Evolutionary conservation across 2,888 invertebrate species (phyloP).

Genomic region (Calliphora vomitoria): DNA sequence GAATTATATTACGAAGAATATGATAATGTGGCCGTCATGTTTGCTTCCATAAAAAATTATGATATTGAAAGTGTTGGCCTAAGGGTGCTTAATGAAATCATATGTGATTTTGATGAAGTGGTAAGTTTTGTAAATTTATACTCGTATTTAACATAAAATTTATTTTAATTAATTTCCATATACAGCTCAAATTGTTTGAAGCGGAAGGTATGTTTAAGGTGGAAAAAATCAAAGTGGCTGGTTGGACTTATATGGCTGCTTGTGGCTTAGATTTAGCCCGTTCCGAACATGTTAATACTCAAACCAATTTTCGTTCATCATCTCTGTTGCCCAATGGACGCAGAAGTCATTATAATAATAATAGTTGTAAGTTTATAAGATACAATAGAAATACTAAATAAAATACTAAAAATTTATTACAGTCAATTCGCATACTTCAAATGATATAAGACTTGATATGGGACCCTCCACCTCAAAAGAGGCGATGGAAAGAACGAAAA

Average conservation of each 20-base stretch:
- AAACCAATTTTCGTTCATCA: constrained; percentile 79
- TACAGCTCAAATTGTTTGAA: constrained; percentile 81
- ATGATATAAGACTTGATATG: constrained; percentile 50
- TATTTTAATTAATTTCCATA: neutral
- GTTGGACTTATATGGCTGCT: constrained; percentile 99
- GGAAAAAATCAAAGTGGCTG: constrained; percentile 98
- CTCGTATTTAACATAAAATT: neutral
- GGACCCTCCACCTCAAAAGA: constrained; percentile 67
- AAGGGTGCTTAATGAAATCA: constrained; percentile 93
- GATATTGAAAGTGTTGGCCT: constrained; percentile 88
- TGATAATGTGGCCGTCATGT: constrained; percentile 96
- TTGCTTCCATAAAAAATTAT: constrained; percentile 95
- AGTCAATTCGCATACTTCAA: constrained; percentile 40
- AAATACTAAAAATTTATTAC: neutral
- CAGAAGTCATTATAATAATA: constrained; percentile 78
- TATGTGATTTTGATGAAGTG: constrained; percentile 94
- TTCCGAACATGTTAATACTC: constrained; percentile 86
- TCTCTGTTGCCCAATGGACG: constrained; percentile 82
- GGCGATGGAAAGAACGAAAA: constrained; percentile 43
- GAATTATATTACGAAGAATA: constrained; percentile 96
- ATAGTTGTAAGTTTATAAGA: constrained; percentile 48
- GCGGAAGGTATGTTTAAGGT: constrained; percentile 89
- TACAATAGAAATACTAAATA: neutral
- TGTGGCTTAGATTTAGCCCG: constrained; percentile 93
- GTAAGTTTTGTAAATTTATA: constrained; percentile 84